Percentiles rank a stretch among this genome's conserved stretches.
Conservation (phyloP, 2,797 vertebrate species). For the Tadarida brasiliensis region DNA sequence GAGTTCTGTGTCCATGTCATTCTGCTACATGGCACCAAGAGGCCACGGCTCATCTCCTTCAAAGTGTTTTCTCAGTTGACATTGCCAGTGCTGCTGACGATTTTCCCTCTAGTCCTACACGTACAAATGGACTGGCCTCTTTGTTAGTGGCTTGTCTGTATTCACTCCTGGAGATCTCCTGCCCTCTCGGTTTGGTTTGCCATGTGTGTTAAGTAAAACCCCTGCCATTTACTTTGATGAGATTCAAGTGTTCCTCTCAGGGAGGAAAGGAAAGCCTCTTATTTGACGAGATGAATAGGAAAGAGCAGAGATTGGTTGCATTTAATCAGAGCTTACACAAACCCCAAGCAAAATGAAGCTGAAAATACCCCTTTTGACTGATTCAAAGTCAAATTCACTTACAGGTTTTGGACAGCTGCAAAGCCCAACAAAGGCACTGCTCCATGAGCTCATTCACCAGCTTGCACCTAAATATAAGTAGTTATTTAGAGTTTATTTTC, state of each 20-base stretch:
- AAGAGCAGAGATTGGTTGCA: slow-evolving; percentile 65
- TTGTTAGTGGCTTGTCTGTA: background rate
- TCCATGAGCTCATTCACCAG: background rate
- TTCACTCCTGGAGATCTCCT: slow-evolving; percentile 18
- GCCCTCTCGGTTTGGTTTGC: slow-evolving; percentile 57
- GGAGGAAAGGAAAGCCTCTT: slow-evolving; percentile 63
- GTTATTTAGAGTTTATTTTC: slow-evolving; percentile 20
- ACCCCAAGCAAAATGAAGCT: slow-evolving; percentile 67
- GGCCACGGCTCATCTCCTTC: background rate
- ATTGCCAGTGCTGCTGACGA: background rate
- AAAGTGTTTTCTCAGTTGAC: background rate
- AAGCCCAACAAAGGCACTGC: background rate
- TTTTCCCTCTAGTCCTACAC: background rate
- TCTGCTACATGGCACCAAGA: background rate
- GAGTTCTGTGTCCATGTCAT: background rate
- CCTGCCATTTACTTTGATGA: slow-evolving; percentile 66
- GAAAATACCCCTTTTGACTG: slow-evolving; percentile 38
- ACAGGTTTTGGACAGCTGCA: slow-evolving; percentile 25
- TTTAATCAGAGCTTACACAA: slow-evolving; percentile 68
- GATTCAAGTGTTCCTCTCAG: slow-evolving; percentile 66
- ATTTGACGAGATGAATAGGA: slow-evolving; percentile 70
- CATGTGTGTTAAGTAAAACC: slow-evolving; percentile 67
- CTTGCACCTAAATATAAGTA: background rate
- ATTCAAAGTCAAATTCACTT: slow-evolving; percentile 70
- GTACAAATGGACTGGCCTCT: slow-evolving; percentile 26